Evolutionary conservation across 2,888 invertebrate genomes (phyloP).

Genomic region (Agrotis segetum): DNA sequence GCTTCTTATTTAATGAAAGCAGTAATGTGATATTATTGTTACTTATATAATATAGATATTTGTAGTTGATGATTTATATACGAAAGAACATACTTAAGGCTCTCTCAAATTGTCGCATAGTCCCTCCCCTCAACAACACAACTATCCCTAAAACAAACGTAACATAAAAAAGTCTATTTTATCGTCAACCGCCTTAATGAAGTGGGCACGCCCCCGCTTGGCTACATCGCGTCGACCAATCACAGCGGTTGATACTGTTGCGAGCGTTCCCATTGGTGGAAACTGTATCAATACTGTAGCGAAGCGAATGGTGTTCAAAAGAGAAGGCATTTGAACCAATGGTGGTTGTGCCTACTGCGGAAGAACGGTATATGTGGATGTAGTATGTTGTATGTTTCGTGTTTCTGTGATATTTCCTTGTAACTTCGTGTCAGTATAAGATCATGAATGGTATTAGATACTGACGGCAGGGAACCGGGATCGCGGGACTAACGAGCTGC

Average conservation of each 20-base stretch:
- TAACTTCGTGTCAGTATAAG: background rate
- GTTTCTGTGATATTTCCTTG: background rate
- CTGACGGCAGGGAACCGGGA: too few relatives aligned
- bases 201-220: conserved; percentile 65
- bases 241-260: conserved; percentile 67
- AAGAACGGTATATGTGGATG: background rate
- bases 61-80: background rate
- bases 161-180: conserved; percentile 32
- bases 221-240: conserved; percentile 68
- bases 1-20: too few relatives aligned
- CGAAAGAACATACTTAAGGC: background rate
- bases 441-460: background rate
- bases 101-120: background rate
- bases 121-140: conserved; percentile 36
- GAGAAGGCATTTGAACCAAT: conserved; percentile 38
- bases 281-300: conserved; percentile 60
- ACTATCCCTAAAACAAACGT: conserved; percentile 36
- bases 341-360: conserved; percentile 28
- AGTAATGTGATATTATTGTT: too few relatives aligned
- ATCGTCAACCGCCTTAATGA: conserved; percentile 67
- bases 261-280: conserved; percentile 62
- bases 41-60: too few relatives aligned
- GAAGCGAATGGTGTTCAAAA: conserved; percentile 24
- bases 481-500: too few relatives aligned
- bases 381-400: conserved; percentile 2